A percentile compares a stretch with the other conserved stretches of the same genome.
phyloP scores from a whole-genome alignment of 1,140 invertebrate genomes.

The Meloidogyne floridensis region DNA sequence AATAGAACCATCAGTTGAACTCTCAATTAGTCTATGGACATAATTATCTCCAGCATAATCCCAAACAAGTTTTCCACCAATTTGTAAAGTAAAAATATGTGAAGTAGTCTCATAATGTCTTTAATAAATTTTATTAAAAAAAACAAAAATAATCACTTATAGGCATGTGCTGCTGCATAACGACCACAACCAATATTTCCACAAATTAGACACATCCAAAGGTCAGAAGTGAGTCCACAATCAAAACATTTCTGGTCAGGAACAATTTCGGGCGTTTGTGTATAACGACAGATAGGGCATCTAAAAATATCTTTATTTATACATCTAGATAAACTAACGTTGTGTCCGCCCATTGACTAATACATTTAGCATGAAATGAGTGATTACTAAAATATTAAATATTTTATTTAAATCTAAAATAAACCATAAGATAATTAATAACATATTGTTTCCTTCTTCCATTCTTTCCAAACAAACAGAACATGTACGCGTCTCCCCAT shows the following conservation, averaged over 20 bases:
- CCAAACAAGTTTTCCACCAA: constrained; percentile 95
- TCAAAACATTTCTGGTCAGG: constrained; percentile 76
- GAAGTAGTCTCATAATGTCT: constrained; percentile 90
- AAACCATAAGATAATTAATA: constrained; percentile 85
- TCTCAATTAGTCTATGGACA: constrained; percentile 60
- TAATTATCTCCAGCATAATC: constrained; percentile 81
- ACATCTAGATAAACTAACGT: constrained; percentile 66
- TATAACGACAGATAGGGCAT: constrained; percentile 76
- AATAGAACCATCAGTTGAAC: constrained; percentile 22
- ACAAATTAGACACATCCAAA: constrained; percentile 99
- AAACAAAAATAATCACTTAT: constrained; percentile 68
- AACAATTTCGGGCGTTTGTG: constrained; percentile 80
- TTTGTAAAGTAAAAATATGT: constrained; percentile 93
- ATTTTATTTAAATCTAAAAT: not conserved
- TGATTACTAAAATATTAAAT: constrained; percentile 77
- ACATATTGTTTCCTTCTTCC: constrained; percentile 78
- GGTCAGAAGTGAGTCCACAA: constrained; percentile 75
- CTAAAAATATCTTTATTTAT: constrained; percentile 54
- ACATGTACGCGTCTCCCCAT: constrained; percentile 95
- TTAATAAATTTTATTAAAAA: constrained; percentile 51
- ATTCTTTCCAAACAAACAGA: constrained; percentile 90
- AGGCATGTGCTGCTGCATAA: constrained; percentile 76
- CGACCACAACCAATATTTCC: constrained; percentile 95
- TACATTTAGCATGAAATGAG: constrained; percentile 89
- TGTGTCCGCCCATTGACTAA: constrained; percentile 93